phyloP scores from a whole-genome alignment of 2,888 invertebrate genomes.

The Drosophila neotestacea region DNA sequence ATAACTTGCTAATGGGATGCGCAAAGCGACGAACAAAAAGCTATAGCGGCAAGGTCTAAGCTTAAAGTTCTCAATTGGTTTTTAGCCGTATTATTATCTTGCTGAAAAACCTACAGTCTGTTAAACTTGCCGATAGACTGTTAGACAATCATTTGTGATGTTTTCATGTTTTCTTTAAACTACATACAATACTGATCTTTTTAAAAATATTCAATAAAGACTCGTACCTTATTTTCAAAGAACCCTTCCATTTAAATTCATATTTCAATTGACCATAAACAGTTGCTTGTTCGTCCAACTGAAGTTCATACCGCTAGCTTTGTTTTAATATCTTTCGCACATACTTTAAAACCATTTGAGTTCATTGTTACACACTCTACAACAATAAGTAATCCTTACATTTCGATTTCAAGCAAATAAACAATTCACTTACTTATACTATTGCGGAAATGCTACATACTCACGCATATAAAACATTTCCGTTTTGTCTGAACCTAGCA shows the following conservation, averaged over 20 bases:
- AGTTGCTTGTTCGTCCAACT: neutral
- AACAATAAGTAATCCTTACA: constrained; percentile 11
- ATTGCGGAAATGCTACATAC: constrained; percentile 52
- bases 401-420: constrained; percentile 38
- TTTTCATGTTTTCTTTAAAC: too few relatives aligned
- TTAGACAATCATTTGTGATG: too few relatives aligned
- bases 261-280: neutral
- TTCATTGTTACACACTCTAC: constrained; percentile 1
- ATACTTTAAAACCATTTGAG: constrained; percentile 8
- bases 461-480: constrained; percentile 47
- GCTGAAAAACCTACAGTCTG: too few relatives aligned
- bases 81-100: neutral
- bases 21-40: neutral
- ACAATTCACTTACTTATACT: constrained; percentile 43
- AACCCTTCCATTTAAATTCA: neutral
- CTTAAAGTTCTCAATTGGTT: neutral
- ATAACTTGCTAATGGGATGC: neutral
- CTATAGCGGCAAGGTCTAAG: neutral
- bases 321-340: constrained; percentile 7
- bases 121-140: too few relatives aligned
- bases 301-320: constrained; percentile 3
- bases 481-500: constrained; percentile 53
- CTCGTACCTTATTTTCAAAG: neutral
- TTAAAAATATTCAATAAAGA: neutral
- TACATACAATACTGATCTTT: too few relatives aligned